A percentile compares a stretch with the other conserved stretches of the same genome.
Conservation (phyloP, 2,888 invertebrate species). For the Mesorhabditis spiculigera region DNA sequence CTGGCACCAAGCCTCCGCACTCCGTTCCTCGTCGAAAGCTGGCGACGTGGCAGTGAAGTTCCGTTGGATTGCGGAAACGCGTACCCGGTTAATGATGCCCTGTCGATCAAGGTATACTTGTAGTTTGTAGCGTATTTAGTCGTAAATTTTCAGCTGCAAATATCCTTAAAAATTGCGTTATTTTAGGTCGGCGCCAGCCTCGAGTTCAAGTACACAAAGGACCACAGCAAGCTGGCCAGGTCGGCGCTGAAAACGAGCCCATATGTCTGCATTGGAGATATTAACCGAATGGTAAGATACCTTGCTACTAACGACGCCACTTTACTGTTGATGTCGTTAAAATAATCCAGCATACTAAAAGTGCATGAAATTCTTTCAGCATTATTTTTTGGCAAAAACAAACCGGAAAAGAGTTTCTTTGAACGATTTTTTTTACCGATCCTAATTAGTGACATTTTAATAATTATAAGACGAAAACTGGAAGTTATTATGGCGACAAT, state of each 20-base stretch:
- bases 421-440: no score
- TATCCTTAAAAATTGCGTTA: background rate
- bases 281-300: conserved; percentile 77
- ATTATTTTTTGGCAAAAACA: no score
- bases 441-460: no score
- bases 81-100: conserved; percentile 40
- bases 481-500: background rate
- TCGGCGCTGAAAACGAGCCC: conserved; percentile 60
- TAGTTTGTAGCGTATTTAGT: no score
- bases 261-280: conserved; percentile 88
- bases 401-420: no score
- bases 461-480: no score
- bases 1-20: conserved; percentile 73
- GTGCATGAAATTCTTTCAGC: background rate
- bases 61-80: conserved; percentile 33
- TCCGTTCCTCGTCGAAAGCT: conserved; percentile 77
- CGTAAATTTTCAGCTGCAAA: background rate
- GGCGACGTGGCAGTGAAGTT: conserved; percentile 79
- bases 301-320: no score
- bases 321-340: background rate
- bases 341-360: background rate
- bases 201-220: conserved; percentile 63
- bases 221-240: conserved; percentile 85
- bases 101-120: conserved; percentile 20
- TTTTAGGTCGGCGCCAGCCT: conserved; percentile 32